phyloP scores from a whole-genome alignment of 2,113 vertebrate genomes.

The Clarias macrocephalus region DNA sequence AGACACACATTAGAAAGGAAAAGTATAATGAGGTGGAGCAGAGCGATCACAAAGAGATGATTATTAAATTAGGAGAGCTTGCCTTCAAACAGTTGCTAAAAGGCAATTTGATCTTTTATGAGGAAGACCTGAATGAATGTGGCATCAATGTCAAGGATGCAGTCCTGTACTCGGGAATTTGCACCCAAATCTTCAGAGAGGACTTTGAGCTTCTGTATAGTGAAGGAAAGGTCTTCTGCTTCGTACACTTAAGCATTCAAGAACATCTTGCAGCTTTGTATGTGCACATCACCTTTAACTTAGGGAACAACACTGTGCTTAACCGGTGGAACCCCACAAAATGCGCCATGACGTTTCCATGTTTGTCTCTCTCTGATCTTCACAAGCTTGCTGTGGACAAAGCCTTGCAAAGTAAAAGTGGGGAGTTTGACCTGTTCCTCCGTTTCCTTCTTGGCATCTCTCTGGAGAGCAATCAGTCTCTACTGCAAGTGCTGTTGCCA shows the following conservation, averaged over 20 bases:
- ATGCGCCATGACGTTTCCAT: neutral
- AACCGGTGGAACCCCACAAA: conserved; percentile 19
- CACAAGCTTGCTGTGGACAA: conserved; percentile 41
- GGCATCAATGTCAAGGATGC: conserved; percentile 35
- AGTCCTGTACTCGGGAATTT: conserved; percentile 20
- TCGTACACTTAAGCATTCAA: conserved; percentile 41
- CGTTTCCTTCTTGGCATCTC: conserved; percentile 51
- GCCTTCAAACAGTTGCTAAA: conserved; percentile 40
- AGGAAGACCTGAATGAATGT: conserved; percentile 37
- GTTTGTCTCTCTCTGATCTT: conserved; percentile 24
- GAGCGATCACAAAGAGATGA: conserved; percentile 20
- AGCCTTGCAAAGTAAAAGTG: conserved; percentile 5
- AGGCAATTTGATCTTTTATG: conserved; percentile 45
- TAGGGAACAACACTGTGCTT: conserved; percentile 22
- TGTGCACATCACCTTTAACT: conserved; percentile 20
- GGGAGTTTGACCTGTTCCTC: conserved; percentile 48
- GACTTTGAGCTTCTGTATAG: neutral
- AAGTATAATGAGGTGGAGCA: neutral
- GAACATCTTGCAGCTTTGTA: conserved; percentile 45
- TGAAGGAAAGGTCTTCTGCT: conserved; percentile 32
- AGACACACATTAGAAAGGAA: neutral
- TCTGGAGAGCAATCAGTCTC: conserved; percentile 25
- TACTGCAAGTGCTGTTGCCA: conserved; percentile 9
- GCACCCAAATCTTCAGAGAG: conserved; percentile 35
- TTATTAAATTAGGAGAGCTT: conserved; percentile 33